A percentile compares a stretch with the other conserved stretches of the same genome.
phyloP scores from a whole-genome alignment of 1,140 invertebrate genomes.

The Drosophila carrolli region DNA sequence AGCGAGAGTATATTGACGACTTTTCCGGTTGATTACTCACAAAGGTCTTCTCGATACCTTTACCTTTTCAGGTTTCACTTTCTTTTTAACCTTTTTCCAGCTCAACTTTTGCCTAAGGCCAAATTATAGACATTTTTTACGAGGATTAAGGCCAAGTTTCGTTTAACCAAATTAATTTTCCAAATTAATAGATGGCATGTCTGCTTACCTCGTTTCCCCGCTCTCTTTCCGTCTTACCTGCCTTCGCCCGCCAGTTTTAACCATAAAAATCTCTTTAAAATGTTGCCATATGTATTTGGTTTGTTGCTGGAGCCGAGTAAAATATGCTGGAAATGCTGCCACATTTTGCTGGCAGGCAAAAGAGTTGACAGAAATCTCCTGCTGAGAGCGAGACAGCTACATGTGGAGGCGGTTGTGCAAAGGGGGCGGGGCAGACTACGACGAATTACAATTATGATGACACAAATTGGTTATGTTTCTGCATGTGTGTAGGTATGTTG shows the following conservation, averaged over 20 bases:
- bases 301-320: conserved; percentile 20
- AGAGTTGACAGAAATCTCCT: conserved; percentile 52
- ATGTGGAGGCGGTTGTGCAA: conserved; percentile 5
- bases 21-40: conserved; percentile 54
- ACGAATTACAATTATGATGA: conserved; percentile 80
- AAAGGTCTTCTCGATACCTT: conserved; percentile 42
- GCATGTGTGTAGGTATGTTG: conserved; percentile 33
- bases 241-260: conserved; percentile 1
- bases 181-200: conserved; percentile 38
- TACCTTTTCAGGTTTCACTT: conserved; percentile 31
- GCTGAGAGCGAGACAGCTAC: conserved; percentile 28
- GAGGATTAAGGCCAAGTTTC: conserved; percentile 44
- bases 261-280: conserved; percentile 36
- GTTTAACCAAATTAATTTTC: conserved; percentile 75
- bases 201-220: conserved; percentile 8
- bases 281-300: conserved; percentile 26
- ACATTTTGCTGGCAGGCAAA: conserved; percentile 29
- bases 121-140: conserved; percentile 35
- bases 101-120: conserved; percentile 43
- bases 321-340: conserved; percentile 49
- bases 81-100: conserved; percentile 44
- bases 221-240: neutral
- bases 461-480: conserved; percentile 81
- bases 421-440: conserved; percentile 22
- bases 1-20: conserved; percentile 18